These are phyloP conservation scores for Aspidiotus destructor DNA, from an alignment of 2,888 invertebrate genomes.

Conservation along the genomic window DNA sequence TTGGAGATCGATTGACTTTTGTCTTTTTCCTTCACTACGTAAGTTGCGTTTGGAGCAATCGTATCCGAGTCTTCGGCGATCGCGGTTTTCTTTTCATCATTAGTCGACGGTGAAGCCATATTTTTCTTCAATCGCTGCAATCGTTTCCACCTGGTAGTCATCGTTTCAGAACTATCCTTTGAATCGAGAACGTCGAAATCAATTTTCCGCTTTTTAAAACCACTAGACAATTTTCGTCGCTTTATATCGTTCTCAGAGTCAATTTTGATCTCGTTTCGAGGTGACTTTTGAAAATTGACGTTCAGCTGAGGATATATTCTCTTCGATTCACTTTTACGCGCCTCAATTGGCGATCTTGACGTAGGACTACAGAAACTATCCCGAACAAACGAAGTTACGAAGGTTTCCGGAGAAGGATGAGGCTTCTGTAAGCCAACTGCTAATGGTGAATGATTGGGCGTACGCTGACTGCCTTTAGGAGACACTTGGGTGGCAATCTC, in stretches of 20 bases:
- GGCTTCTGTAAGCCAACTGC: neutral
- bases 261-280: neutral
- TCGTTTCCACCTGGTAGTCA: slow-evolving; percentile 12
- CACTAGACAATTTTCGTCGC: neutral
- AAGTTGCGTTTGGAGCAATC: neutral
- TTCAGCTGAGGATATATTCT: slow-evolving; percentile 14
- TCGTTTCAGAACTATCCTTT: neutral
- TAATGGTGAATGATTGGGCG: neutral
- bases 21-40: no score
- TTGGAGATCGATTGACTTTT: no score
- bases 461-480: neutral
- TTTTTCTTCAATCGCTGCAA: neutral
- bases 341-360: neutral
- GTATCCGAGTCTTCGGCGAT: no score
- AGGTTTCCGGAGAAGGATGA: neutral
- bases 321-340: slow-evolving; percentile 3
- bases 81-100: neutral
- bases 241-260: neutral
- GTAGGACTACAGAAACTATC: neutral
- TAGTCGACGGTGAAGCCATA: neutral
- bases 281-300: slow-evolving; percentile 13
- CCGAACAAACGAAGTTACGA: neutral
- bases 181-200: neutral
- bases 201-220: slow-evolving; percentile 21
- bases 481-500: slow-evolving; percentile 21